phyloP scores from a whole-genome alignment of 2,797 vertebrate species.

The Sebastes itinus region DNA sequence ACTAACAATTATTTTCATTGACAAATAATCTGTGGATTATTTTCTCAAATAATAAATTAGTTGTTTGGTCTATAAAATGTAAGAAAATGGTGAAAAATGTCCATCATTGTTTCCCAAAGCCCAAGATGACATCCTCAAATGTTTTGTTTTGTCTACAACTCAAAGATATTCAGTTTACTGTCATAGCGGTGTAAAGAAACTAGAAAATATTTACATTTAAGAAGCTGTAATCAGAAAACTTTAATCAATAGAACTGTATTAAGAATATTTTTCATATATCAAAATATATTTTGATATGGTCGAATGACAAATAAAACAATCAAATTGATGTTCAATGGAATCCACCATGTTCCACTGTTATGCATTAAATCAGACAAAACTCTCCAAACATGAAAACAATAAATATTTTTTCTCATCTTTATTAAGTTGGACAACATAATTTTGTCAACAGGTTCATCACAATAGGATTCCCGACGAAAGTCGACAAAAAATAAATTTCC shows the following conservation, averaged over 20 bases:
- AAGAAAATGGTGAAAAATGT: too few species aligned
- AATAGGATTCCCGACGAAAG: not conserved
- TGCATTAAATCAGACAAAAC: not conserved
- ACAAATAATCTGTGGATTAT: too few species aligned
- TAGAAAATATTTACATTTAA: too few species aligned
- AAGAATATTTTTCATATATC: not conserved
- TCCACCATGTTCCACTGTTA: not conserved
- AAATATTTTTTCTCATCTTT: not conserved
- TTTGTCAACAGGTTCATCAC: not conserved
- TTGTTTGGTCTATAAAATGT: too few species aligned
- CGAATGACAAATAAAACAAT: not conserved
- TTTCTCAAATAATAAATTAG: too few species aligned
- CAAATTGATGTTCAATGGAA: not conserved
- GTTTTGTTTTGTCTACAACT: too few species aligned
- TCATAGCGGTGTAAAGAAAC: too few species aligned
- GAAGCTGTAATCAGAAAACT: too few species aligned
- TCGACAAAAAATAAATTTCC: not conserved
- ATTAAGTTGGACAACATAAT: not conserved
- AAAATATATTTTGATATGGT: not conserved
- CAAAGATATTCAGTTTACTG: too few species aligned
- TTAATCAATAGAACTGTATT: not conserved
- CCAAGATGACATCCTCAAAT: too few species aligned
- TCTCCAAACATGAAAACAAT: not conserved
- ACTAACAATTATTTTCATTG: too few species aligned
- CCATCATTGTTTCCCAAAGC: too few species aligned